Base-by-base conservation (phyloP, 2,888 invertebrate species). In the Caenorhabditis sp. region DNA sequence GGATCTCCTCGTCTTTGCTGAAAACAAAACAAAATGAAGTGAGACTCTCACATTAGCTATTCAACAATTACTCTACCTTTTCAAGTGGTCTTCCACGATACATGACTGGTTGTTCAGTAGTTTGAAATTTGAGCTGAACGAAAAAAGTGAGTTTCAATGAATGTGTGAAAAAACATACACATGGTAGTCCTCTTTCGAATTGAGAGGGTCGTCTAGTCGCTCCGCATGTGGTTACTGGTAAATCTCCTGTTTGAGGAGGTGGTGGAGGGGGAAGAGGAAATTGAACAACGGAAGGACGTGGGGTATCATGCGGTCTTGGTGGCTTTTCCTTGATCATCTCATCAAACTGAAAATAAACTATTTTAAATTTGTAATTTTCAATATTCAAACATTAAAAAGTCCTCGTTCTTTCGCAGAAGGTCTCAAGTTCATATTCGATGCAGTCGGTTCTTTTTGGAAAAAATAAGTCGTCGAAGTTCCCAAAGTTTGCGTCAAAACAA, bases 391-490 rank as follows among this genome's bases (percentile, higher is more conserved):
- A 56, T 74, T 69, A 49, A 63, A 74, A 0, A 74, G 21, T 49
- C 73, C 73, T 27, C 73, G 38, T n/a, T 74, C 73, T 0, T 43
- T 27, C 2, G 69, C 66, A 14, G 69, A 69, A 57, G 73, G 73
- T 60, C 73, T 54, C 49, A 74, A 38, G 20, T 63, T 56, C 49
- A 66, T 56, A 20, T 74, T 69, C 12, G 66, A 56, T 2, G 60
- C 63, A 0, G 59, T 27, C 4, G 73, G 73, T 21, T 74, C 67
- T 43, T 75, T 70, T 67, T 75, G 75, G 25, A 75, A 75, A 38
- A 75, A 75, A 20, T 59, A 49, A 2, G 70, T 70, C 8, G 63
- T 75, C 0, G 75, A 70, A 21, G 70, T 70, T n/a, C 75, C 75
- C 5, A 75, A 53, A 1, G 66, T 74, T 69, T 74, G 69, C 17